Percentiles rank a stretch among this genome's conserved stretches.
These are phyloP conservation scores for Saccostrea cuccullata DNA, from an alignment of 1,140 invertebrate species.

Conservation along the genomic window DNA sequence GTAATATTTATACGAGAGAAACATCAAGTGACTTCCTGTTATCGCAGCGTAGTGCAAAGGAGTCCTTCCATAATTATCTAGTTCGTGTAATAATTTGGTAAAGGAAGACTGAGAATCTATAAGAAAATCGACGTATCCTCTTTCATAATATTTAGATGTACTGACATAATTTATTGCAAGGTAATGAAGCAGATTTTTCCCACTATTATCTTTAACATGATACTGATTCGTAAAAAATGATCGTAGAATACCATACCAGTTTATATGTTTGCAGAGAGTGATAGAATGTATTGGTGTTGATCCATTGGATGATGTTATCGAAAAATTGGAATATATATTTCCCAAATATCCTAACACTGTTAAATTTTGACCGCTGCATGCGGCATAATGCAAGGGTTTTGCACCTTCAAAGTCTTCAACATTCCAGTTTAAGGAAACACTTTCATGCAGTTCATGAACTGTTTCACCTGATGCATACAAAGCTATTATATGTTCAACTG, in stretches of 20 bases:
- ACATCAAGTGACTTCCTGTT: neutral
- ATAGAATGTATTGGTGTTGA: neutral
- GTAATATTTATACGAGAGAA: too few species aligned
- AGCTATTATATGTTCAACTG: neutral
- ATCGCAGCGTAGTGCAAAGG: neutral
- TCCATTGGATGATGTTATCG: neutral
- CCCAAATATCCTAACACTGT: too few species aligned
- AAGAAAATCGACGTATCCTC: too few species aligned
- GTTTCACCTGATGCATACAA: neutral
- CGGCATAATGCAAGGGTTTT: neutral
- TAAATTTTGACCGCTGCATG: too few species aligned
- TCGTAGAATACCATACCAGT: too few species aligned
- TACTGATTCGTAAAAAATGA: neutral
- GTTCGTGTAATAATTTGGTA: neutral
- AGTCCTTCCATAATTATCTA: neutral
- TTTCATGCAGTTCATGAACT: neutral
- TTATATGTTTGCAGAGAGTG: neutral
- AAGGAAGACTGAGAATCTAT: too few species aligned
- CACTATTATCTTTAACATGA: neutral
- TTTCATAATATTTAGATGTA: too few species aligned
- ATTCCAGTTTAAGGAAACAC: neutral
- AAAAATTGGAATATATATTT: neutral
- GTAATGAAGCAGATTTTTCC: neutral
- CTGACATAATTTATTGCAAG: neutral
- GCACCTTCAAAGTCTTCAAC: neutral